A percentile compares a stretch with the other conserved stretches of the same genome.
Conservation (phyloP, 2,888 invertebrate species). For the Plutella xylostella region DNA sequence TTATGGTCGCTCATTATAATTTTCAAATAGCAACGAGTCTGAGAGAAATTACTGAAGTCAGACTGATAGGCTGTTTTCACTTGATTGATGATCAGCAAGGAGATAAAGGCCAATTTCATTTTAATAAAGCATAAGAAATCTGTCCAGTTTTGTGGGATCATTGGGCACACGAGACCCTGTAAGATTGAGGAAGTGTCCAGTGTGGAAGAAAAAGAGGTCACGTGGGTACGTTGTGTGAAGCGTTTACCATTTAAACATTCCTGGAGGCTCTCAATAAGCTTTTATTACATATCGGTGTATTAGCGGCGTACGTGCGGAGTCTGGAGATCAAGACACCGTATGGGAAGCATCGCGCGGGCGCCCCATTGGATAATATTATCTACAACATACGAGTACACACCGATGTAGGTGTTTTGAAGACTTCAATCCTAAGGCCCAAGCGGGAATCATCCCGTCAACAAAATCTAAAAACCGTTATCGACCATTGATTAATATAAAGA, state of each 20-base stretch:
- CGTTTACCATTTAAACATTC: constrained; percentile 22
- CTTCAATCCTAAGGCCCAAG: too few relatives aligned
- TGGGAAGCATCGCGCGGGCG: too few relatives aligned
- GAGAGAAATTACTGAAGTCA: constrained; percentile 27
- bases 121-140: constrained; percentile 41
- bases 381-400: too few relatives aligned
- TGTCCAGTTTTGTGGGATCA: too few relatives aligned
- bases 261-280: constrained; percentile 49
- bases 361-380: too few relatives aligned
- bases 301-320: constrained; percentile 53
- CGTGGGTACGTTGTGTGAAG: not conserved
- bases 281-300: constrained; percentile 58
- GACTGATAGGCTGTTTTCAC: constrained; percentile 38
- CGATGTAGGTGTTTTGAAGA: too few relatives aligned
- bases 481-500: not conserved
- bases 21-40: constrained; percentile 32
- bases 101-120: constrained; percentile 47
- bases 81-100: constrained; percentile 49
- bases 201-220: not conserved
- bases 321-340: constrained; percentile 44
- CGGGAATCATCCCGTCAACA: too few relatives aligned
- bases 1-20: constrained; percentile 30
- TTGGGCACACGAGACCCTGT: too few relatives aligned
- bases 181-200: too few relatives aligned
- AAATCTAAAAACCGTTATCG: too few relatives aligned